These are phyloP conservation scores for Pentamera pediparva DNA, from an alignment of 53 echinoderm and acorn worm genomes.

Conservation along the genomic window DNA sequence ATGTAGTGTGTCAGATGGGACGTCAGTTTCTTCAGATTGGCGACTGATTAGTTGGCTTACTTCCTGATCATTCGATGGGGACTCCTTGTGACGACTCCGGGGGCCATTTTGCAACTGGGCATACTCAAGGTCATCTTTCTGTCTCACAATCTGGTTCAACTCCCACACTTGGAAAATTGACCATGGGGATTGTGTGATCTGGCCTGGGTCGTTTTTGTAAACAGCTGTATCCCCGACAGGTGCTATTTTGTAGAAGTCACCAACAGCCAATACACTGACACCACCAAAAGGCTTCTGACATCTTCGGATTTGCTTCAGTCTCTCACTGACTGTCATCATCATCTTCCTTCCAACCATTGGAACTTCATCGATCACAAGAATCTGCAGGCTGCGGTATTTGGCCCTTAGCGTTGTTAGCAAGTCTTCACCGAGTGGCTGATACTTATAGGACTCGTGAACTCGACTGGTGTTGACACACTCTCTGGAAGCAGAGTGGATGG, in stretches of 20 bases:
- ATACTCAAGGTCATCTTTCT: conserved; percentile 25
- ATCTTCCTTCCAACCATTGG: conserved; percentile 32
- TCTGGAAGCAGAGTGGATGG: conserved; percentile 29
- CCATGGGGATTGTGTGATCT: conserved; percentile 17
- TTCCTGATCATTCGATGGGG: neutral
- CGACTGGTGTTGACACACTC: neutral
- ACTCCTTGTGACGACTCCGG: neutral
- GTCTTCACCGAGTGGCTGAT: conserved; percentile 34
- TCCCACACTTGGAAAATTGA: conserved; percentile 32
- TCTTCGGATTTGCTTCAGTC: conserved; percentile 35
- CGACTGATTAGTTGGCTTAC: neutral
- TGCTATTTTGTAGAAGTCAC: conserved; percentile 35
- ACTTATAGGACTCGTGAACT: neutral
- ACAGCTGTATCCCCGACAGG: conserved; percentile 19
- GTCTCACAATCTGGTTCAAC: conserved; percentile 29
- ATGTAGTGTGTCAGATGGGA: too few relatives aligned
- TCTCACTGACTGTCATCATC: neutral
- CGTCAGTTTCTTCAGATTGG: too few relatives aligned
- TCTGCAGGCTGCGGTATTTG: conserved; percentile 5
- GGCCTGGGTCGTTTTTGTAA: conserved; percentile 3
- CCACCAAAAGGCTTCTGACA: conserved; percentile 24
- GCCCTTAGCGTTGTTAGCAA: conserved; percentile 8
- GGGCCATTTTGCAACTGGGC: conserved; percentile 18
- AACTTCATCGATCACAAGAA: conserved; percentile 38
- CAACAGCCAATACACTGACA: conserved; percentile 35